Evolutionary conservation across 2,888 invertebrate genomes (phyloP).

Genomic region (Podotricha telesiphe): DNA sequence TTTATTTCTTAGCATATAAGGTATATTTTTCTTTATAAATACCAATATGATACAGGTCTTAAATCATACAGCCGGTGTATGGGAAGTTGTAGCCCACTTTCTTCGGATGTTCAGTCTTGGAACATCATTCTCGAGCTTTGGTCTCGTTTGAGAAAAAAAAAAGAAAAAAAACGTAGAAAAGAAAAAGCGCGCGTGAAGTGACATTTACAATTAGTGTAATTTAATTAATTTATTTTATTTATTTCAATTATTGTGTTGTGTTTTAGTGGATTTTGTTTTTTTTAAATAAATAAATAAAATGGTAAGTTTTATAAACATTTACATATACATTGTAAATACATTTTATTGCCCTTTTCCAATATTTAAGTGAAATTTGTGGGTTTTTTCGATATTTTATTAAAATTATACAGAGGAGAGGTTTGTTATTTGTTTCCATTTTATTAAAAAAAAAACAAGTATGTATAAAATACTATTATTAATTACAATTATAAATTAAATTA

Average conservation of each 20-base stretch:
- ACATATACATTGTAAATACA: too few species aligned
- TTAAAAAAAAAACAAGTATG: too few species aligned
- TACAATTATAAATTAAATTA: too few species aligned
- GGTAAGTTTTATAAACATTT: slow-evolving; percentile 14
- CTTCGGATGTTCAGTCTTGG: slow-evolving; percentile 51
- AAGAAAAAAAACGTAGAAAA: slow-evolving; percentile 3
- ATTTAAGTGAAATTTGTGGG: too few species aligned
- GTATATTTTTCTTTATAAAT: slow-evolving; percentile 39
- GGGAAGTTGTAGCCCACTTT: slow-evolving; percentile 66
- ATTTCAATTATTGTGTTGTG: slow-evolving; percentile 19
- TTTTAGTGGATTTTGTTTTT: slow-evolving; percentile 18
- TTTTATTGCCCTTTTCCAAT: too few species aligned
- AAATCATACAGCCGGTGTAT: slow-evolving; percentile 45
- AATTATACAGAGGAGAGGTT: too few species aligned
- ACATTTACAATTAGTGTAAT: slow-evolving; percentile 33
- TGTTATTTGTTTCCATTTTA: too few species aligned
- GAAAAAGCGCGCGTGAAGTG: slow-evolving; percentile 35
- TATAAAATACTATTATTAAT: too few species aligned
- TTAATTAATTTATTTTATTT: slow-evolving; percentile 26
- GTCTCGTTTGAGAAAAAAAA: slow-evolving; percentile 40
- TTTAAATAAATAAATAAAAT: background rate
- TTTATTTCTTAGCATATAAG: slow-evolving; percentile 22
- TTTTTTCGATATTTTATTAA: too few species aligned
- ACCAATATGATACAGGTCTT: slow-evolving; percentile 53
- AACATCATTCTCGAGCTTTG: slow-evolving; percentile 37